Evolutionary conservation across 1,140 invertebrate genomes (phyloP), one percentile per base, ranked within the genome.

Genomic region (Acromyrmex heyeri): DNA sequence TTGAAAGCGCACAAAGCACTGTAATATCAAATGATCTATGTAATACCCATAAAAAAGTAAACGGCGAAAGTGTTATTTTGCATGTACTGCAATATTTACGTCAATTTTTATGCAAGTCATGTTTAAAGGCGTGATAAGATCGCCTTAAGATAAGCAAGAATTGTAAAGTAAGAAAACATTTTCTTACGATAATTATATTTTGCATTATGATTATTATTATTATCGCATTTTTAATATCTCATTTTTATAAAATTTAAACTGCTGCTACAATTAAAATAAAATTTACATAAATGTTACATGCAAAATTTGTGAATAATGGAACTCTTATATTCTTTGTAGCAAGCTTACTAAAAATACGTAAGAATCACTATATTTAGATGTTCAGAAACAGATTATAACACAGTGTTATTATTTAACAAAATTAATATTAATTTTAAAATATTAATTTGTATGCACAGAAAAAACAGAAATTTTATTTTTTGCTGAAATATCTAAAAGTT

Each of bases 51-150:
- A 44, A 50, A 83, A 62, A 62, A 14, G 44, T 75, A 83, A 79
- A 83, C 27, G 79, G 55, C 69, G 79, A 83, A 83, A 83, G 79
- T 83, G 27, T 30, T 83, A 75, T 62, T 73, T 61, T 83, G 27
- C 57, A 75, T 82, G 61, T 21, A 12, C 5, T 3, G 38, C 21
- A 55, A 67, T 24, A 30, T 64, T 44, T 81, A 21, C 12, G 2
- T 55, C n/a, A 12, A 34, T 61, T 73, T 73, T 8, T 8, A 50
- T n/a, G 34, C 30, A n/a, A 21, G 75, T 50, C 50, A 69, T 6
- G 34, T 10, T 44, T 61, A 38, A 48, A 73, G 44, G 7, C 44
- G 24, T 10, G 34, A 73, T 73, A 30, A 30, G 30, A 30, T 30
- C 30, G 4, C 3, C 16, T 70, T 38, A 24, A 48, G 55, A 83